Evolutionary conservation across 2,113 vertebrate genomes (phyloP).

Genomic region (Ovis aries): ARS-UI_Ramb_v3.0 NC_056056.1:9201501-9202000

Average conservation of each 20-base stretch:
- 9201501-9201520: neutral
- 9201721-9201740: neutral
- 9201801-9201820: neutral
- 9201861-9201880: neutral
- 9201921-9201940: neutral
- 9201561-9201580: rapidly evolving
- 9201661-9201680: neutral
- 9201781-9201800: neutral
- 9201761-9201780: neutral
- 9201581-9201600: neutral
- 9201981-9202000: neutral
- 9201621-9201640: neutral
- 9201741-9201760: neutral
- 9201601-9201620: neutral
- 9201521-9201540: too few species aligned
- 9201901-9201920: neutral
- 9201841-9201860: neutral
- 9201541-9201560: neutral
- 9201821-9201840: neutral
- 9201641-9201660: neutral
- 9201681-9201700: neutral
- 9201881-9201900: neutral
- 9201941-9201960: neutral
- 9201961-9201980: neutral
- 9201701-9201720: neutral